Conservation (phyloP, 1,140 invertebrate species). For the Drosophila rufa region DNA sequence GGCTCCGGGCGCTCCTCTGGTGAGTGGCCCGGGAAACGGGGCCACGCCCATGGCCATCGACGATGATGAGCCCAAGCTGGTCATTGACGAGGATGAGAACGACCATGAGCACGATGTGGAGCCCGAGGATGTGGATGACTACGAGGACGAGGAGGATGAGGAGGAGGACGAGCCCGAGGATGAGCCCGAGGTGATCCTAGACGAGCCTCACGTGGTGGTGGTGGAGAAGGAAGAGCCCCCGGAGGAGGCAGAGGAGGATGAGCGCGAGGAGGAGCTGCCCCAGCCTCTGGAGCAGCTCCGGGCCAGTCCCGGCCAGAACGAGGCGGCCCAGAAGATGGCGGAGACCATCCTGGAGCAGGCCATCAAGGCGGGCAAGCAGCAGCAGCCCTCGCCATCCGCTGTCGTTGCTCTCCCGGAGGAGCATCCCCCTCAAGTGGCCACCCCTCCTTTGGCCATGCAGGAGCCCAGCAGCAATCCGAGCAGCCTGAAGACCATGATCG, state of each 20-base stretch:
- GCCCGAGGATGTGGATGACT: slow-evolving; percentile 88
- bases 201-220: not conserved
- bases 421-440: not conserved
- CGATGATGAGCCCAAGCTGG: slow-evolving; percentile 85
- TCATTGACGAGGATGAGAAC: slow-evolving; percentile 87
- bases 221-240: not conserved
- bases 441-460: slow-evolving; percentile 17
- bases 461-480: slow-evolving; percentile 32
- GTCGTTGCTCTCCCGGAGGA: not conserved
- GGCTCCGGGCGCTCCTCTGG: slow-evolving; percentile 2
- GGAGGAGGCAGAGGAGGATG: slow-evolving; percentile 1
- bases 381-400: slow-evolving; percentile 6
- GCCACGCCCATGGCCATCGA: slow-evolving; percentile 41
- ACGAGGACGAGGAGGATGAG: slow-evolving; percentile 86
- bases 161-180: slow-evolving; percentile 38
- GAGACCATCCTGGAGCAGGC: slow-evolving; percentile 86
- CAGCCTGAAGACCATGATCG: slow-evolving; percentile 73
- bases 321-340: slow-evolving; percentile 86
- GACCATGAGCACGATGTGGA: slow-evolving; percentile 77
- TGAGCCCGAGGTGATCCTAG: slow-evolving; percentile 17
- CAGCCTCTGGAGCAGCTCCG: slow-evolving; percentile 11
- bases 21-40: slow-evolving; percentile 20
- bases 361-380: slow-evolving; percentile 83
- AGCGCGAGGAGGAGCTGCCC: slow-evolving; percentile 17
- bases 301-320: slow-evolving; percentile 19